Percentiles rank a stretch among this genome's conserved stretches.
Conservation (phyloP, 2,888 invertebrate genomes). For the Ophioninae sp. region DNA sequence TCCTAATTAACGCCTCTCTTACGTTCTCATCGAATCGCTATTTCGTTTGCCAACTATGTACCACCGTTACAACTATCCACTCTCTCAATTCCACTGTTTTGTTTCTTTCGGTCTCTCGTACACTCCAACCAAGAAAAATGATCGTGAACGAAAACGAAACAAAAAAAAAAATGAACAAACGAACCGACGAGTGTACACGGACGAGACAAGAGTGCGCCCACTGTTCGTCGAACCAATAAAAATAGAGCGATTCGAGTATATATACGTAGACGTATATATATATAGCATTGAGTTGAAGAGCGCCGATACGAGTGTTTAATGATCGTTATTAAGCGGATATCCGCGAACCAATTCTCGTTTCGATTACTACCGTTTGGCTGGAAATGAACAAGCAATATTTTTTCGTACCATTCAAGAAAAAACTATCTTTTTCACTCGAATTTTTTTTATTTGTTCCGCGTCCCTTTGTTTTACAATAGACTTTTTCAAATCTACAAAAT, state of each 20-base stretch:
- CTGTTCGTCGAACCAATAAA: slow-evolving; percentile 30
- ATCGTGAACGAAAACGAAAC: slow-evolving; percentile 2
- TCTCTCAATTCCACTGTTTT: slow-evolving; percentile 10
- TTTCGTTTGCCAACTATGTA: slow-evolving; percentile 9
- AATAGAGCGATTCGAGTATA: slow-evolving; percentile 22
- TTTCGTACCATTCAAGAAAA: neutral
- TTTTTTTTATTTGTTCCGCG: neutral
- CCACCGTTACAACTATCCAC: neutral
- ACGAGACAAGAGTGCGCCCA: slow-evolving; percentile 24
- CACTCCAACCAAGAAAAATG: slow-evolving; percentile 26
- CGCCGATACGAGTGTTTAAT: slow-evolving; percentile 30
- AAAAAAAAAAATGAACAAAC: slow-evolving; percentile 21
- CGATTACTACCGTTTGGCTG: slow-evolving; percentile 12
- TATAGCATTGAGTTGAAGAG: slow-evolving; percentile 17
- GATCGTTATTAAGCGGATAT: slow-evolving; percentile 45
- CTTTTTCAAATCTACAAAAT: neutral
- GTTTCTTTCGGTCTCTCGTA: neutral
- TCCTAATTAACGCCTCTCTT: slow-evolving; percentile 33
- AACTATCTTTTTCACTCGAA: neutral
- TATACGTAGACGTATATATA: neutral
- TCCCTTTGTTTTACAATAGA: neutral
- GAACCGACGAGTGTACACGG: slow-evolving; percentile 7
- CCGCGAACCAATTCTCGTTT: slow-evolving; percentile 10
- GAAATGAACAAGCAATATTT: neutral
- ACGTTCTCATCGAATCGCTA: slow-evolving; percentile 19